phyloP scores from a whole-genome alignment of 2,888 invertebrate species.

The Mimas tiliae region DNA sequence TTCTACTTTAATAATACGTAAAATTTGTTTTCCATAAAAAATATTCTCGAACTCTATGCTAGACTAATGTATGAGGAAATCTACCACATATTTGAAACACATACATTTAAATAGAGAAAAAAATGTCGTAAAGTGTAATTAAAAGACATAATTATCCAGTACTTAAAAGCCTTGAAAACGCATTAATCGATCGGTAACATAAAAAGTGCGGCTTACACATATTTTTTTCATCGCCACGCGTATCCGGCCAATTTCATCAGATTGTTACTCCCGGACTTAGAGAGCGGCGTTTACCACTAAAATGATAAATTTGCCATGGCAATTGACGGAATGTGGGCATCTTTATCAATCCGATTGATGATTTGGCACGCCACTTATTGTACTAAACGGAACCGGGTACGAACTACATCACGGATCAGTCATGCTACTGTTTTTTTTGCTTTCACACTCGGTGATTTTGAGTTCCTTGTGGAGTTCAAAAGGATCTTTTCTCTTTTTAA shows the following conservation, averaged over 20 bases:
- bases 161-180: constrained; percentile 21
- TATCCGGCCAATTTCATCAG: constrained; percentile 36
- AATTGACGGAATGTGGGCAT: constrained; percentile 26
- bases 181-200: constrained; percentile 25
- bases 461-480: constrained; percentile 10
- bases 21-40: no score
- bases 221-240: constrained; percentile 20
- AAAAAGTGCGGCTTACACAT: constrained; percentile 13
- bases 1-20: no score
- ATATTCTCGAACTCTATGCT: neutral
- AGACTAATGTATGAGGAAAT: neutral
- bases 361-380: constrained; percentile 27
- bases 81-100: neutral
- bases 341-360: constrained; percentile 27
- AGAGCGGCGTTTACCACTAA: constrained; percentile 31
- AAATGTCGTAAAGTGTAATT: constrained; percentile 12
- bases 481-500: neutral
- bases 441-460: constrained; percentile 10
- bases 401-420: constrained; percentile 21
- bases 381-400: constrained; percentile 6
- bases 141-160: constrained; percentile 2
- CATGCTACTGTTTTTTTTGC: constrained; percentile 23
- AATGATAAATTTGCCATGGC: constrained; percentile 40
- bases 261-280: constrained; percentile 53
- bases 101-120: neutral